Conservation (phyloP, 2,797 vertebrate species). For the Ciconia nigra region DNA sequence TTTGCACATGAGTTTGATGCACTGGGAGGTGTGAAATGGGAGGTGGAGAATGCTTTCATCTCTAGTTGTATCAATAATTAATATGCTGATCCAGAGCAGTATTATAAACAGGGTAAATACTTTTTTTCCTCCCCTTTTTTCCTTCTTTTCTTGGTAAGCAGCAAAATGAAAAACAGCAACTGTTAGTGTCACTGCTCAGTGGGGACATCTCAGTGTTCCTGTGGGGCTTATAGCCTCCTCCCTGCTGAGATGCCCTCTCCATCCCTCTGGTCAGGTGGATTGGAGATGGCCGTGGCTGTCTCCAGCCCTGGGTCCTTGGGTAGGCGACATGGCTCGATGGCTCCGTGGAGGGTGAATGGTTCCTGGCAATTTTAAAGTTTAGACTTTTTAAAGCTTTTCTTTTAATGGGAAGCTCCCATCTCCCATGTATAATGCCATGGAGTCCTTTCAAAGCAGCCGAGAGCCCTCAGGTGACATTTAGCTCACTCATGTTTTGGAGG, state of each 20-base stretch:
- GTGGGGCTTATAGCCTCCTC: background rate
- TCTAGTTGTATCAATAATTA: constrained; percentile 35
- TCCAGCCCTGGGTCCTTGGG: background rate
- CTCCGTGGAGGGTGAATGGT: background rate
- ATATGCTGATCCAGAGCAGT: constrained; percentile 20
- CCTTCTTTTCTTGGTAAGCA: background rate
- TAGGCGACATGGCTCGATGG: background rate
- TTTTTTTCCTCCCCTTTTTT: background rate
- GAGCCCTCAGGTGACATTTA: accelerated
- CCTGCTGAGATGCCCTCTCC: background rate
- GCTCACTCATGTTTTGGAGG: background rate
- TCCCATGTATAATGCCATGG: background rate
- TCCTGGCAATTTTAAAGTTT: background rate
- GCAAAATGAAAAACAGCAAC: background rate
- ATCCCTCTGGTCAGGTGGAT: background rate
- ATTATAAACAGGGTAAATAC: background rate
- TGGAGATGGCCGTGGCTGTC: background rate
- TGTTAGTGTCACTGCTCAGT: background rate
- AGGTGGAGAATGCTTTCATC: background rate
- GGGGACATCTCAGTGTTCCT: background rate
- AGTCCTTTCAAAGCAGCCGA: background rate
- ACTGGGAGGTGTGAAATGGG: background rate
- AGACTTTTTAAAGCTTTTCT: background rate
- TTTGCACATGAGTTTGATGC: background rate
- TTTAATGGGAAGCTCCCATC: background rate